Base-by-base conservation (phyloP, 2,113 vertebrate species). In the Sardina pilchardus region DNA sequence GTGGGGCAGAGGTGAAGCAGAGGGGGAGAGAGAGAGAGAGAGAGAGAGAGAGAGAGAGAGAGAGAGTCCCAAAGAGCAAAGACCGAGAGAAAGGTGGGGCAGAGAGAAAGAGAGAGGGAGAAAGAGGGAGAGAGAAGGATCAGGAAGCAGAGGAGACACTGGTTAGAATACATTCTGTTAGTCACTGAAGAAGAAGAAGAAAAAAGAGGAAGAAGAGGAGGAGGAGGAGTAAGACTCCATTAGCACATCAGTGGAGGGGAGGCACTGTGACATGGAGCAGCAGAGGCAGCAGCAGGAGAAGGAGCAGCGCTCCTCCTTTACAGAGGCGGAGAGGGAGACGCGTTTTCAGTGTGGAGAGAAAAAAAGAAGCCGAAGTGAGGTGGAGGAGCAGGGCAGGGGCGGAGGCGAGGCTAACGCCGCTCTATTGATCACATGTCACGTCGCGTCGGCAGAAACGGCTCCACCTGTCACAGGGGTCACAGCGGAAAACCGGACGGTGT, bases 91-190 rank as follows among this genome's bases (percentile, higher is more conserved):
- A 81, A 92, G 91, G 91, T 42, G 56, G 67, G 4, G n/a, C 4
- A 71, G 26, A 36, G 14, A 88, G 53, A 87, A 71, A 87, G 21
- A 82, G 85, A 91, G 81, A 86, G 81, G 84, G 88, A 85, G 45
- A 0, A 44, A 84, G 36, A 86, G 9, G 82, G 7, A 85, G 80
- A 48, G 44, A 83, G 50, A 26, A 6, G 30, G 34, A 14, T 10
- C 9, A 67, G 44, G 24, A 36, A 9, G 71, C 47, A 81, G 9
- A 82, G 48, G 59, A 75, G 82, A 63, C 19, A 81, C 34, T 39
- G 21, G 8, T 39, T 53, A 44, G 83, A 44, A 75, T 4, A 84
- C 42, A 88, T 14, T 30, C 80, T 7, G 39, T 82, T 6, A 43
- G 43, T 53, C 84, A 24, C 56, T 6, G 43, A 14, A 21, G 67